Percentiles rank a stretch among this genome's conserved stretches.
These are phyloP conservation scores for Silvanus unidentatus DNA, from an alignment of 2,888 invertebrate species.

Conservation along the genomic window DNA sequence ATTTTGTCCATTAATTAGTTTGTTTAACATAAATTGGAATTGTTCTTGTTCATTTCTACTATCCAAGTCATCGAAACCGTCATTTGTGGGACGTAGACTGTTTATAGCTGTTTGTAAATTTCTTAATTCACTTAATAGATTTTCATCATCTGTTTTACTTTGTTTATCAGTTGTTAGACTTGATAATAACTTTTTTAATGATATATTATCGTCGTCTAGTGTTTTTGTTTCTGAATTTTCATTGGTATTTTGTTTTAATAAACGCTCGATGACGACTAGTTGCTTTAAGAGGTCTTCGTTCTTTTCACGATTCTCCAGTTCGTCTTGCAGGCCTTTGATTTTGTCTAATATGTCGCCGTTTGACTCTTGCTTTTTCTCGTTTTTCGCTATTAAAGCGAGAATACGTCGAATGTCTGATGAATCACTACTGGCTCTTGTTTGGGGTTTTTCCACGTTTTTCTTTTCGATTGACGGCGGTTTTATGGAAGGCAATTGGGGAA, in stretches of 20 bases:
- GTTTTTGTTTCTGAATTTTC: slow-evolving; percentile 5
- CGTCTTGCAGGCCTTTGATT: slow-evolving; percentile 19
- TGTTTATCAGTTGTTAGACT: not conserved
- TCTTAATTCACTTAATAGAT: slow-evolving; percentile 25
- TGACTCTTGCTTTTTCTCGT: slow-evolving; percentile 5
- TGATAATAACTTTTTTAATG: slow-evolving; percentile 10
- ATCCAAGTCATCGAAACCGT: slow-evolving; percentile 9
- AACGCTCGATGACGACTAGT: slow-evolving; percentile 3
- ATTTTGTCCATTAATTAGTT: slow-evolving; percentile 4
- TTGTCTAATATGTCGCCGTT: slow-evolving; percentile 20
- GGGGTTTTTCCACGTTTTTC: not conserved
- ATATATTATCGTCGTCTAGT: slow-evolving; percentile 11
- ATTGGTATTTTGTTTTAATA: slow-evolving; percentile 1
- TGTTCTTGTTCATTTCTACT: slow-evolving; percentile 8
- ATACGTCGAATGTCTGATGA: slow-evolving; percentile 12
- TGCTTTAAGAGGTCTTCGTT: slow-evolving; percentile 16
- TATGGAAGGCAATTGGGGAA: slow-evolving; percentile 1
- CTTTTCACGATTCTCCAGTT: slow-evolving; percentile 20
- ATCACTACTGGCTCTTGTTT: slow-evolving; percentile 3
- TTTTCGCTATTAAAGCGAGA: slow-evolving; percentile 10
- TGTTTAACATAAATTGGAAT: slow-evolving; percentile 14
- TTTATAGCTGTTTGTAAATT: slow-evolving; percentile 33
- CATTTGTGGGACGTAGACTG: slow-evolving; percentile 29
- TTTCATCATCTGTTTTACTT: slow-evolving; percentile 20
- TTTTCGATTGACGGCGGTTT: not conserved